Evolutionary conservation across 1,140 invertebrate species (phyloP), one percentile per base, ranked within the genome.

Genomic region (Hermetia illucens): DNA sequence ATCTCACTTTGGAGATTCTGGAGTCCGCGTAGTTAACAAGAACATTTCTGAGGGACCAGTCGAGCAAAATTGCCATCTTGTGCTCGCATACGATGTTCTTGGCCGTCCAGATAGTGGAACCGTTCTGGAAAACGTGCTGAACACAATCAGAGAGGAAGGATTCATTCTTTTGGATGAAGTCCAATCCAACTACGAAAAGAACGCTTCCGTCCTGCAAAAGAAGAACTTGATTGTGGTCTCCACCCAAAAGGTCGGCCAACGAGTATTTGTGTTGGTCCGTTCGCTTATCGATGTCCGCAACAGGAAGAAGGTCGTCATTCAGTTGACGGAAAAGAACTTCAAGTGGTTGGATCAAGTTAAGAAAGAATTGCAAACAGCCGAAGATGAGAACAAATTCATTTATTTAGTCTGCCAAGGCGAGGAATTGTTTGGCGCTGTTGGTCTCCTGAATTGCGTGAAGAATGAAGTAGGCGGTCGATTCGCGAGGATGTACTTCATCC

Each of bases 361-460:
- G 55, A 65, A 71, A 1, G 72, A 75, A 0, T 43, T 84, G 53
- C 71, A 69, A 39, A 66, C 70, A 37, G 63, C 70, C 1, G 72
- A 75, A 44, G 61, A 48, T 34, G 67, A 69, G 46, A 57, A 59
- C 18, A 61, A 70, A 39, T 74, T 75, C 45, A 65, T 90, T 22
- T 74, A 87, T 51, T 55, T 88, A 5, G 71, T 82, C n/a, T 71
- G 69, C 34, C 69, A 79, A 53, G 69, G 68, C 1, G 74, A 81
- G 51, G 70, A 77, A 43, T 53, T 55, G 15, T 79, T 68, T 55
- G 91, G 93, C 37, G 68, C 91, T 18, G 62, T 94, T 33, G 93
- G 93, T 31, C 61, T 97, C 44, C 76, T 82, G 37, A 92, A 87
- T 47, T 97, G 93, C 57, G 65, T 97, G 27, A 77, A 80, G 47